Base-by-base conservation (phyloP, 2,797 vertebrate species). In the Cirrhinus mrigala region DNA sequence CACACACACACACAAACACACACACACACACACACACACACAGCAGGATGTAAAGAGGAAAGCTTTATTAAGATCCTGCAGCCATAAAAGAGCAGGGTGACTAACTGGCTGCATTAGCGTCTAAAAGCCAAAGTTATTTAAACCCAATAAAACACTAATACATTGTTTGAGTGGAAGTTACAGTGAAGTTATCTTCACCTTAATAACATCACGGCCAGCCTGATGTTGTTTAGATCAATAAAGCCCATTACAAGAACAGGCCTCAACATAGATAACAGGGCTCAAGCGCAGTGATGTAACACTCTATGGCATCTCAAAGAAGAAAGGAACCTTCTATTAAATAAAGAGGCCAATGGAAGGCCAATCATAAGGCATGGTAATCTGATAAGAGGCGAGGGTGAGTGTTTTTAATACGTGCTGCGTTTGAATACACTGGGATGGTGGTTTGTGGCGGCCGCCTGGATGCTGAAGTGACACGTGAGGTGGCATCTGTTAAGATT, bases 201-300 rank as follows among this genome's bases (percentile, higher is more conserved):
- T 95, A 95, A 95, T 94, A 95, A 95, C 94, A 95, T 96, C 94
- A 95, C 90, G 86, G 88, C 92, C 93, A 92, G 92, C 90, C 92
- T 95, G 94, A 95, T 95, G 94, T 95, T 95, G 95, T 95, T 96
- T 94, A 94, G 95, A 96, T 96, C 95, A 95, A 96, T 96, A 95
- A 94, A 95, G 89, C 92, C 94, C 94, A 95, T 96, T 95, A 95
- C 88, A 94, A 94, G 94, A 92, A 90, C 92, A 94, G 94, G 94
- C 93, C 93, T 95, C 90, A 89, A 94, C 92, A 73, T 92, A 92
- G 94, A 95, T 93, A 92, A 93, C 91, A 86, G 91, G 88, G 89
- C 87, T 77, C 70, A 84, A 91, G 89, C 85, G 74, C 91, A 88
- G 92, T 92, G 86, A 92, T 92, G 91, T 91, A 92, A 91, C 88